A percentile compares a stretch with the other conserved stretches of the same genome.
Evolutionary conservation across 2,797 vertebrate species (phyloP).

Genomic region (Acipenser oxyrinchus): DNA sequence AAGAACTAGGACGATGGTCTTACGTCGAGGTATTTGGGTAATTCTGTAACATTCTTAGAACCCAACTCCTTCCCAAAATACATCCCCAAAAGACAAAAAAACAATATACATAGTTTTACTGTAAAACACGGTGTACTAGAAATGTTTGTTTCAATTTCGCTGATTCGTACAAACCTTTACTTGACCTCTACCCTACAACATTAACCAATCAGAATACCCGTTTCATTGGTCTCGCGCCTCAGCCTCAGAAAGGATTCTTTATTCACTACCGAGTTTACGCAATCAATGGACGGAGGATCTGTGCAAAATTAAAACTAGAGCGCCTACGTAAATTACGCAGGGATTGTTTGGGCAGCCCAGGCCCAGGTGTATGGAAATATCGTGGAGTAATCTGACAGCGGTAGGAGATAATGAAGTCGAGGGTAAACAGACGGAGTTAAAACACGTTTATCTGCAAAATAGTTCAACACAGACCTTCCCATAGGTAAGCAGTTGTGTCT

Average conservation of each 20-base stretch:
- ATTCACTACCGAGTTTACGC: slow-evolving; percentile 15
- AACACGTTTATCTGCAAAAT: slow-evolving; percentile 18
- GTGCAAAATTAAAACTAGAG: slow-evolving; percentile 8
- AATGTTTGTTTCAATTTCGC: background rate
- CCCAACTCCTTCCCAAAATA: no score
- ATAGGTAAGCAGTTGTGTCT: slow-evolving; percentile 33
- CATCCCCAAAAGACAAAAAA: no score
- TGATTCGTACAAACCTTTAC: background rate
- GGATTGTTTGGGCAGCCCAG: slow-evolving; percentile 34
- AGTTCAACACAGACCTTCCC: slow-evolving; percentile 20
- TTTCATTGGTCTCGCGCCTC: slow-evolving; percentile 11
- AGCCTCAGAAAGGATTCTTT: slow-evolving; percentile 1
- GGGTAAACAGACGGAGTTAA: slow-evolving; percentile 24
- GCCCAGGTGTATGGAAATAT: slow-evolving; percentile 62
- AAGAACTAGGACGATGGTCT: no score
- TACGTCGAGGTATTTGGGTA: no score
- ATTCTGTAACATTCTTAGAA: no score
- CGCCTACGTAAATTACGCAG: slow-evolving; percentile 35
- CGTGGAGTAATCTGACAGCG: slow-evolving; percentile 61
- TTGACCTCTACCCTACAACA: slow-evolving; percentile 7
- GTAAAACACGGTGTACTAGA: background rate
- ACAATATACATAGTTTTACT: no score
- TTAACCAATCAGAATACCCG: slow-evolving; percentile 12
- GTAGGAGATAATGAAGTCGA: slow-evolving; percentile 47
- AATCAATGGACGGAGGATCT: slow-evolving; percentile 2